Evolutionary conservation across 2,888 invertebrate genomes (phyloP), one percentile per base, ranked within the genome.

Genomic region (Macrosiphum euphorbiae): DNA sequence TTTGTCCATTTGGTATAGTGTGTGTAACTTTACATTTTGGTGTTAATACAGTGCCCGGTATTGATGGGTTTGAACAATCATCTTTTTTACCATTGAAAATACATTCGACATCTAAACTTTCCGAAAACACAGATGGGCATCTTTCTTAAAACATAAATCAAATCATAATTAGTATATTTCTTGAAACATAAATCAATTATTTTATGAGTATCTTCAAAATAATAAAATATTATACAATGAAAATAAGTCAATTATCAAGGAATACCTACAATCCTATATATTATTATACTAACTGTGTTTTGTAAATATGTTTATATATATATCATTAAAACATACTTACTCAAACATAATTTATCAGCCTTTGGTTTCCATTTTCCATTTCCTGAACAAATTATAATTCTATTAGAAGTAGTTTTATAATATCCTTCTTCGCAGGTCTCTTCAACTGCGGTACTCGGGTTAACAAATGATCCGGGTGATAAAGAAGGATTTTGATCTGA

Each of bases 101-200:
- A 94, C 95, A 95, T 26, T 8, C n/a, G 3, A 95, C 41, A 61
- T 95, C 92, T 94, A 95, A 78, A 85, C 95, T 95, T 13, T 94
- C 94, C 16, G 95, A 95, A 28, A 86, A 44, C 52, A 95, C 78
- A 11, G 94, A 94, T 58, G 92, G 92, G 86, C 95, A 95, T 92
- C 94, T 94, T 94, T 95, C 95, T 95, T 92, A 61, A 94, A 94
- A 91, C 20, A 50, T 28, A 88, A 88, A 26, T 47, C n/a, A 35
- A 50, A 7, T 78, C 3, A 89, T 44, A 89, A 47, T 44, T 28
- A 47, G 41, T 10, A 44, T 24, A 2, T 20, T 24, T 78, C 8
- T 24, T 20, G 41, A 35, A 84, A 84, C 28, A 28, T 28, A 86
- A 47, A 28, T 52, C 24, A 52, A 52, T 26, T n/a, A 55, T 52